phyloP scores from a whole-genome alignment of 2,797 vertebrate species.

The Pangasius djambal region DNA sequence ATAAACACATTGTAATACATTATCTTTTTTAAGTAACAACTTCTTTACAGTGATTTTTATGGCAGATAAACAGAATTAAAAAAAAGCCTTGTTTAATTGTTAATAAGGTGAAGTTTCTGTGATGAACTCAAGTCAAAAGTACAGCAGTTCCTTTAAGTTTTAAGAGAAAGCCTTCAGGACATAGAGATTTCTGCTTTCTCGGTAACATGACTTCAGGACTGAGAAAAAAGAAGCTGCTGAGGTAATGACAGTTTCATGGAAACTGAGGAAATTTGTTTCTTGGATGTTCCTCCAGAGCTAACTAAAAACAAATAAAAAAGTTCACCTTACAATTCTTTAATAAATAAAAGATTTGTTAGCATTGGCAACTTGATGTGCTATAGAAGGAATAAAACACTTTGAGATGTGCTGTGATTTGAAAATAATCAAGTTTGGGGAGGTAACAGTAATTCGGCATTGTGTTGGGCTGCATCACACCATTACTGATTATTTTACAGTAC shows the following conservation, averaged over 20 bases:
- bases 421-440: neutral
- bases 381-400: neutral
- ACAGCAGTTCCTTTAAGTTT: neutral
- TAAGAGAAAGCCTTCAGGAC: neutral
- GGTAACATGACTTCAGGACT: neutral
- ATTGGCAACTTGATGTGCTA: neutral
- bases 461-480: too few species aligned
- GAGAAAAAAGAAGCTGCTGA: neutral
- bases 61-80: neutral
- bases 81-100: neutral
- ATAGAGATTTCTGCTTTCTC: neutral
- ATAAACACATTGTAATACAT: neutral
- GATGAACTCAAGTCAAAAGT: neutral
- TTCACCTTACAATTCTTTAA: neutral
- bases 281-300: neutral
- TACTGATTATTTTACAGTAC: neutral
- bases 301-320: neutral
- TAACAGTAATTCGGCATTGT: neutral
- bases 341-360: neutral
- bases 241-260: neutral
- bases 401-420: neutral
- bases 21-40: neutral
- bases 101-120: neutral
- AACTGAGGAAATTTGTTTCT: neutral
- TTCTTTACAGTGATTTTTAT: neutral